Conservation (phyloP, 2,113 vertebrate species). For the Cyanistes caeruleus region DNA sequence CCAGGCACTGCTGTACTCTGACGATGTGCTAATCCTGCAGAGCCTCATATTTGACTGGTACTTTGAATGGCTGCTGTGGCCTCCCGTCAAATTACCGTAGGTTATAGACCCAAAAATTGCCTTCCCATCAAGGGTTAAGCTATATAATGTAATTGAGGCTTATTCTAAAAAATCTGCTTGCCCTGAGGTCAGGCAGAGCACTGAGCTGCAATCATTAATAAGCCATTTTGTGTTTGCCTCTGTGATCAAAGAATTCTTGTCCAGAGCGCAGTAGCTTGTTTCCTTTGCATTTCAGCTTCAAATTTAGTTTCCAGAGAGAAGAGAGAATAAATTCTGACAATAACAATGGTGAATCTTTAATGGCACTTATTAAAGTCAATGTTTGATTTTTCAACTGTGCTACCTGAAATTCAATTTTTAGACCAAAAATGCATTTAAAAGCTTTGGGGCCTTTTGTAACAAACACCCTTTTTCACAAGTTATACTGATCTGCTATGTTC, state of each 20-base stretch:
- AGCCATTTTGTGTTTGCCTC: constrained; percentile 65
- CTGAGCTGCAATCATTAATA: constrained; percentile 59
- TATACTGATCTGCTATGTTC: not conserved
- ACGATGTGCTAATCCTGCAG: not conserved
- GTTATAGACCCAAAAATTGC: not conserved
- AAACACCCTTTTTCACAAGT: constrained; percentile 48
- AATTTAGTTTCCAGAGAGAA: constrained; percentile 52
- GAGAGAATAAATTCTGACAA: constrained; percentile 61
- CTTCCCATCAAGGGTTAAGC: constrained; percentile 47
- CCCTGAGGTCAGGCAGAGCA: constrained; percentile 50
- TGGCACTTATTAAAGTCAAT: constrained; percentile 68
- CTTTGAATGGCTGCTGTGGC: not conserved
- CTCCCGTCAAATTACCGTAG: not conserved
- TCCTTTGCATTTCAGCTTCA: constrained; percentile 44
- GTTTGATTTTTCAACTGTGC: constrained; percentile 62
- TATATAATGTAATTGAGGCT: not conserved
- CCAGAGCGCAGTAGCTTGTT: constrained; percentile 41
- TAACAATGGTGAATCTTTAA: constrained; percentile 72
- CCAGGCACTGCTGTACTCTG: not conserved
- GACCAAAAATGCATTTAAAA: constrained; percentile 63
- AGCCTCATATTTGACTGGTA: not conserved
- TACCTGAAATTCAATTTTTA: constrained; percentile 66
- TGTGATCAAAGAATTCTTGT: constrained; percentile 62
- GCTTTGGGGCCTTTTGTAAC: constrained; percentile 55
- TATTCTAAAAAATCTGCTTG: constrained; percentile 19